Evolutionary conservation across 2,797 vertebrate species (phyloP).

Genomic region (Podarcis lilfordi): DNA sequence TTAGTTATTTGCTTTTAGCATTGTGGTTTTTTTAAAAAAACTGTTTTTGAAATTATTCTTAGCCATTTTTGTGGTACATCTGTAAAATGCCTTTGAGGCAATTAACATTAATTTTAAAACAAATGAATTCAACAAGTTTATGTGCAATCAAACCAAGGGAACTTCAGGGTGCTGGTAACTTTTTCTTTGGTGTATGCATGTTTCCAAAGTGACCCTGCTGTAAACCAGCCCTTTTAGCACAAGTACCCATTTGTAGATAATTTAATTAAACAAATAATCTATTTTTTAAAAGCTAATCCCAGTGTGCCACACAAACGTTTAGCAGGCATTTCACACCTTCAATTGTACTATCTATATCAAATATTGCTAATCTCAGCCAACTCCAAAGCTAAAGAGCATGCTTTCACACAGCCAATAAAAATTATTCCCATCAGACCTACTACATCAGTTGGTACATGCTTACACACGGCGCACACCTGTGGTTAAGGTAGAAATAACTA

Average conservation of each 20-base stretch:
- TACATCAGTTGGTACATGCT: neutral
- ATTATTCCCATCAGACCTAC: neutral
- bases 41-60: too few species aligned
- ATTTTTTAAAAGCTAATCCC: too few species aligned
- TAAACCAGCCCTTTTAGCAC: neutral
- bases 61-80: too few species aligned
- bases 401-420: neutral
- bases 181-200: neutral
- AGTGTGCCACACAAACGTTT: neutral
- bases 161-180: neutral
- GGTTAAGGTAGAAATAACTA: neutral
- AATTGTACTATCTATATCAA: neutral
- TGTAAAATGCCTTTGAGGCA: too few species aligned
- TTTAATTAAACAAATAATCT: neutral
- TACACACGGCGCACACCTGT: neutral
- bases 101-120: too few species aligned
- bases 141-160: neutral
- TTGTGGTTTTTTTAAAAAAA: too few species aligned
- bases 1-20: too few species aligned
- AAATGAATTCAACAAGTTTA: neutral
- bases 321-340: neutral
- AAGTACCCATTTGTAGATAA: neutral
- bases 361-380: neutral
- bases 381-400: neutral
- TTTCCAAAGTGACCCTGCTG: neutral